Evolutionary conservation across 1,140 invertebrate species (phyloP).

Genomic region (Lepidurus apus): DNA sequence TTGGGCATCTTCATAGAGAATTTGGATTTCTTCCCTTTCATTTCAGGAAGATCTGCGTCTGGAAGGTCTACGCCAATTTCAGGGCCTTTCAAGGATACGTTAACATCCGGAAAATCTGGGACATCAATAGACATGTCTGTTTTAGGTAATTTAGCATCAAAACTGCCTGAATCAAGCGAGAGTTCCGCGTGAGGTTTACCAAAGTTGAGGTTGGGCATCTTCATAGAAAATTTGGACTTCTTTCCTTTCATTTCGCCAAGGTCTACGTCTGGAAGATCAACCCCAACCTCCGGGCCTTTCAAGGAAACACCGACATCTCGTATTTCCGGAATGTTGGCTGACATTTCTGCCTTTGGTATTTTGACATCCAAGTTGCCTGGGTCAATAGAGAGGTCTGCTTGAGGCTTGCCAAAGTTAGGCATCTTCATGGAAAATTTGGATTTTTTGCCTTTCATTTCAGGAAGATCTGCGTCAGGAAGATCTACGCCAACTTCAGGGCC

Average conservation of each 20-base stretch:
- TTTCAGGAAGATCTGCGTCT: neutral
- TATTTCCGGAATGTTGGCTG: neutral
- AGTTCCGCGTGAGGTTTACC: conserved; percentile 14
- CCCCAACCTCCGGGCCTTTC: neutral
- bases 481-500: neutral
- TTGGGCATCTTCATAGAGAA: conserved; percentile 25
- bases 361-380: neutral
- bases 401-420: neutral
- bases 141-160: neutral
- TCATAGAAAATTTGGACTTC: conserved; percentile 28
- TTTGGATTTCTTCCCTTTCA: conserved; percentile 26
- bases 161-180: neutral
- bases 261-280: neutral
- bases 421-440: neutral
- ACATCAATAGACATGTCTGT: neutral
- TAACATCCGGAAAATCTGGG: conserved; percentile 10
- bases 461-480: neutral
- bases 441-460: neutral
- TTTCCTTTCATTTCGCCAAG: conserved; percentile 7
- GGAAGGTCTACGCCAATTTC: neutral
- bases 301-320: neutral
- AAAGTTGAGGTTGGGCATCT: conserved; percentile 28
- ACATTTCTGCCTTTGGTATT: neutral
- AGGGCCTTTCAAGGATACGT: conserved; percentile 23
- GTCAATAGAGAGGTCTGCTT: neutral